Percentiles rank a stretch among this genome's conserved stretches.
These are phyloP conservation scores for Oreochromis tanganicae DNA, from an alignment of 2,113 vertebrate species.

Conservation along the genomic window DNA sequence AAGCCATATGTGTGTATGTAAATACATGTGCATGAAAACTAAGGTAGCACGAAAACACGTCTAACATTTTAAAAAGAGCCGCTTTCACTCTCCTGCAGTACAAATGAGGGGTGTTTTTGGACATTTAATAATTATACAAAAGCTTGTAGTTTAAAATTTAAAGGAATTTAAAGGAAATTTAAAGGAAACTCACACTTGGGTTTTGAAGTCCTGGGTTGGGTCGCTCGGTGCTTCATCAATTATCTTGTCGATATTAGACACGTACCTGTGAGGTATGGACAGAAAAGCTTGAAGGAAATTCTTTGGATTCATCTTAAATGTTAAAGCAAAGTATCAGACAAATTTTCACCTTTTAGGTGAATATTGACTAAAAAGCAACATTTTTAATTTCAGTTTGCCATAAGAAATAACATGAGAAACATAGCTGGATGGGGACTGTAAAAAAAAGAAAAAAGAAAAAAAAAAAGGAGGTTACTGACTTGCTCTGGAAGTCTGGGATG, in stretches of 20 bases:
- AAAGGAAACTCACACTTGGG: slow-evolving; percentile 87
- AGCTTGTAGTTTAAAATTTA: not conserved
- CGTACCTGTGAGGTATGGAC: slow-evolving; percentile 76
- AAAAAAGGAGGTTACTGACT: slow-evolving; percentile 75
- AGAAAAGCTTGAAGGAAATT: not conserved
- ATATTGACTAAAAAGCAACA: not conserved
- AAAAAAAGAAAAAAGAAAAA: not conserved
- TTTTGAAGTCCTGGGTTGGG: slow-evolving; percentile 97
- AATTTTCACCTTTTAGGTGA: not conserved
- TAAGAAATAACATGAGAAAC: not conserved
- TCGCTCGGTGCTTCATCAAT: slow-evolving; percentile 88
- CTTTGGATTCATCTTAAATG: not conserved
- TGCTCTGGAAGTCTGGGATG: slow-evolving; percentile 95
- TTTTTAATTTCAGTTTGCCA: not conserved
- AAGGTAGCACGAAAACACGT: not conserved
- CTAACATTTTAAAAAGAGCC: not conserved
- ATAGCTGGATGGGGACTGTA: not conserved
- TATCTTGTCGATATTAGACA: slow-evolving; percentile 92
- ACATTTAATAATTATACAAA: not conserved
- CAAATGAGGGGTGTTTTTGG: not conserved
- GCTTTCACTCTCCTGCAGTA: not conserved
- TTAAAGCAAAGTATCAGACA: not conserved
- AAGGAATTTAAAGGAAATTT: not conserved
- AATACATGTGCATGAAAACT: not conserved
- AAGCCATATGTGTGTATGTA: not conserved